Base-by-base conservation (phyloP, 2,888 invertebrate genomes). In the Chromoteleia sp. region DNA sequence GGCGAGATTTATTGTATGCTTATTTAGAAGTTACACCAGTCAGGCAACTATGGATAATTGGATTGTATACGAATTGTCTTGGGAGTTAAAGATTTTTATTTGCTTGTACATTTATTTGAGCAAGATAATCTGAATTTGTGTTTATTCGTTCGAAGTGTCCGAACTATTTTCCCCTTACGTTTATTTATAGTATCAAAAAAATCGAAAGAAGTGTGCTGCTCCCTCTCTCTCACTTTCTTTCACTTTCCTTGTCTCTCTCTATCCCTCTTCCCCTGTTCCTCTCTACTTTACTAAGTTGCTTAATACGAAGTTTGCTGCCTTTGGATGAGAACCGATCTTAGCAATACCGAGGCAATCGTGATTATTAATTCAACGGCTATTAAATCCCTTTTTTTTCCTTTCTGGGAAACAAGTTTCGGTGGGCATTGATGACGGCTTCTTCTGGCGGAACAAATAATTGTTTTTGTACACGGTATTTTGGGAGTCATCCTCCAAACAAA, bases 31-130 rank as follows among this genome's bases (percentile, higher is more conserved):
- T 70, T 70, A 48, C 33, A 56, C 56, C 41, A 12, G 36, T 25
- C 12, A 45, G n/a, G 68, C 21, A 70, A 70, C 68, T 70, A 58
- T 56, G 68, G 68, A 43, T 70, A 70, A 70, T 70, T 70, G 56
- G 68, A 56, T 56, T 56, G 68, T 33, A 21, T 21, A 56, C 56
- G 54, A 54, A 68, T 68, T 54, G 67, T 68, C 54, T 30, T 12
- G 54, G 10, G 41, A 68, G 43, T 68, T 68, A 10, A 54, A 54
- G 43, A 68, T 68, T 68, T 67, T 54, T 54, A 68, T 43, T 54
- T 19, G 43, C 30, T 19, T 41, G 12, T 30, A 43, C 41, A 68
- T 54, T 68, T 54, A 54, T 54, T 54, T 54, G 43, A 68, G 54
- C 43, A 15, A 41, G 54, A 68, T 68, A 54, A 68, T 68, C 67